Percentiles rank a stretch among this genome's conserved stretches.
Evolutionary conservation across 2,888 invertebrate species (phyloP).

Genomic region (Orthosia incerta): DNA sequence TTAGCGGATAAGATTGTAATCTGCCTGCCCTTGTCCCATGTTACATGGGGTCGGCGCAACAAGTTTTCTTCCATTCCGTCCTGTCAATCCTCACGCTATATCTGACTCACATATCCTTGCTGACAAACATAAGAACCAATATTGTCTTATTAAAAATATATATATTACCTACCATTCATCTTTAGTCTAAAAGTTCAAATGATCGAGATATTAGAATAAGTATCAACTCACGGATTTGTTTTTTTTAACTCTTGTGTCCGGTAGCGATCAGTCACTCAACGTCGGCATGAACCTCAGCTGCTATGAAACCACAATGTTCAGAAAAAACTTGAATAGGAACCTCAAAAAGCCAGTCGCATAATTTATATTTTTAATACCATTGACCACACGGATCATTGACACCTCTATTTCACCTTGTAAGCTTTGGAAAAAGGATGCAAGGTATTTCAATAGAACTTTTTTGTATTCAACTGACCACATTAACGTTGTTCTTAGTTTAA

Average conservation of each 20-base stretch:
- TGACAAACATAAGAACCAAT: background rate
- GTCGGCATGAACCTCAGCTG: constrained; percentile 16
- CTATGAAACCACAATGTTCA: constrained; percentile 40
- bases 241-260: constrained; percentile 21
- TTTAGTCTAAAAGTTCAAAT: background rate
- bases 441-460: constrained; percentile 25
- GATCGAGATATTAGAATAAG: background rate
- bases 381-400: constrained; percentile 54
- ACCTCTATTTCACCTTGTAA: constrained; percentile 24
- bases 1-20: too few relatives aligned
- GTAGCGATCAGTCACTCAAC: constrained; percentile 18
- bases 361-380: constrained; percentile 29
- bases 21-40: background rate
- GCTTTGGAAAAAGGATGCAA: constrained; percentile 14
- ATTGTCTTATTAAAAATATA: background rate
- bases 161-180: background rate
- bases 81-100: background rate
- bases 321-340: constrained; percentile 35
- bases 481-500: background rate
- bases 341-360: constrained; percentile 14
- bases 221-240: constrained; percentile 14
- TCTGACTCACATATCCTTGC: background rate
- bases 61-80: background rate
- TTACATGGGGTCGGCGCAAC: background rate
- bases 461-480: background rate